phyloP scores from a whole-genome alignment of 2,888 invertebrate species.

The Amiota communis region DNA sequence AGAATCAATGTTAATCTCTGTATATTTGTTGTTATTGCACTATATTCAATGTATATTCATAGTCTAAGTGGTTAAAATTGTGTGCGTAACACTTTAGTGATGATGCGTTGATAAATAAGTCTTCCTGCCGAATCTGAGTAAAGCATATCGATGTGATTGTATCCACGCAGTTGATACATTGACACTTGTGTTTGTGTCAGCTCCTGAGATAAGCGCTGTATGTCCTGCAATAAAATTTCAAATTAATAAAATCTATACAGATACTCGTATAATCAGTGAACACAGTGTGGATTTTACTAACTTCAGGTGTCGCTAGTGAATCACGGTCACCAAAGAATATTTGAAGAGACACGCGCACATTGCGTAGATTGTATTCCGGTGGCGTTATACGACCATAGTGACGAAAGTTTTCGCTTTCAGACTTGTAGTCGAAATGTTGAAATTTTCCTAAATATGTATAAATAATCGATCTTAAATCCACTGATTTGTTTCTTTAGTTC shows the following conservation, averaged over 20 bases:
- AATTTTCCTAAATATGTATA: constrained; percentile 59
- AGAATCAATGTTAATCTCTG: neutral
- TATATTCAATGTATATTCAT: too few species aligned
- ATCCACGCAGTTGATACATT: constrained; percentile 62
- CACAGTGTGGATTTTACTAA: neutral
- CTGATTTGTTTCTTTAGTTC: neutral
- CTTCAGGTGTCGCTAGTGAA: constrained; percentile 42
- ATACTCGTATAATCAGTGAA: too few species aligned
- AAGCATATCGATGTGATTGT: constrained; percentile 69
- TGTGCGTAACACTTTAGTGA: constrained; percentile 46
- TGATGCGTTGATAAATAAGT: constrained; percentile 61
- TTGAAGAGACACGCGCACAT: constrained; percentile 65
- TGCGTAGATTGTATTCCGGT: constrained; percentile 63
- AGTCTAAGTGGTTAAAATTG: neutral
- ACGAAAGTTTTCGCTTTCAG: constrained; percentile 57
- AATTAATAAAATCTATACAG: neutral
- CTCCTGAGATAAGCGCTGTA: constrained; percentile 54
- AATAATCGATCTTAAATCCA: neutral
- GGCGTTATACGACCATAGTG: constrained; percentile 63
- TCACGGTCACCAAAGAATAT: constrained; percentile 68
- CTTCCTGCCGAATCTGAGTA: constrained; percentile 62
- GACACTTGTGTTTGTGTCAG: constrained; percentile 56
- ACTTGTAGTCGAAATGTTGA: constrained; percentile 66
- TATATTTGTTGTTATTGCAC: neutral
- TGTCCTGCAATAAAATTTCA: constrained; percentile 46